Evolutionary conservation across 1,140 invertebrate genomes (phyloP), one percentile per base, ranked within the genome.

Genomic region (Platorchestia sp.): DNA sequence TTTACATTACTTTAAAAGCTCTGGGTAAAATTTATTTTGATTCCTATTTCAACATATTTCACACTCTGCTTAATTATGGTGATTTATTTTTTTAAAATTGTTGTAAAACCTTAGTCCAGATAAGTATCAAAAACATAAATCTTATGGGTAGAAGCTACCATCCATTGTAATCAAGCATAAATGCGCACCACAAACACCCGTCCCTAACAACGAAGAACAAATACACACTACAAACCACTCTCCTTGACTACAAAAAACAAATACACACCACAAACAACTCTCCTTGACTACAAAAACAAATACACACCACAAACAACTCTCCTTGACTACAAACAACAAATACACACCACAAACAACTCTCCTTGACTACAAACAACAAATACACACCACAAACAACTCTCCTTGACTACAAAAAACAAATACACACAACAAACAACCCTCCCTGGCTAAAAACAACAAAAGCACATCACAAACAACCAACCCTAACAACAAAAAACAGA

Each of bases 341-440:
- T 86, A 7, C 7, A 86, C 6, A 7, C 41, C 36, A 86, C 6
- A 14, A 36, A 36, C 86, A 86, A 40, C 7, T 40, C 41, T 86
- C 6, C 6, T 51, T 19, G 19, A 51, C 47, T 16, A 75, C 14
- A 36, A n/a, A 36, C 5, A 86, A n/a, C 7, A 86, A 86, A 14
- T 86, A n/a, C 41, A 41, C 41, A 86, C 86, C 86, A 86, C 86
- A 86, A 86, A n/a, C 36, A 86, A 40, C 41, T 14, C 5, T 86
- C 6, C 47, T 19, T 41, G 36, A 5, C 41, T 14, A 86, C 41
- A n/a, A 7, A 42, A 6, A 42, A 75, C 5, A 89, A 41, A 3
- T 93, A 96, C 96, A 97, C 97, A 98, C 98, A 98, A 96, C 98
- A 97, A 93, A 98, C 98, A 19, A 98, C 98, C 96, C 98, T 97